A percentile compares a stretch with the other conserved stretches of the same genome.
Evolutionary conservation across 2,797 vertebrate species (phyloP).

Genomic region (Steatocranus sp.): DNA sequence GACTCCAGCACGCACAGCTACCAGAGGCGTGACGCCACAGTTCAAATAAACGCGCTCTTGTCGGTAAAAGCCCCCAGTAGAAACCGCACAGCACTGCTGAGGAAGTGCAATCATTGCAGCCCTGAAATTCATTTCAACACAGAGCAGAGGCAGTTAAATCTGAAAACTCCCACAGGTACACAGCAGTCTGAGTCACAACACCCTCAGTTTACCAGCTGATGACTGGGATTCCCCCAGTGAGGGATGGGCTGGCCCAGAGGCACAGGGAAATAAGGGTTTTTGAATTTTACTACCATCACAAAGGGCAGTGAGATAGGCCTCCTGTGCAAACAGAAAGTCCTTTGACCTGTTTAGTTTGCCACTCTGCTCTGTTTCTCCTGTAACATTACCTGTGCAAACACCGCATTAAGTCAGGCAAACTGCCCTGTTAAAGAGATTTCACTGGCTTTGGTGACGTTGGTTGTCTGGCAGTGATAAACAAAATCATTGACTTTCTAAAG

Average conservation of each 20-base stretch:
- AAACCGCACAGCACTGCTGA: not conserved
- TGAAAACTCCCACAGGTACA: constrained; percentile 13
- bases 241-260: not conserved
- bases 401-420: not conserved
- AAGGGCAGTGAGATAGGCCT: not conserved
- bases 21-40: not conserved
- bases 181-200: not conserved
- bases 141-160: not conserved
- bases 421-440: not conserved
- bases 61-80: not conserved
- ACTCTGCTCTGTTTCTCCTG: not conserved
- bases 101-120: constrained; percentile 9
- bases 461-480: not conserved
- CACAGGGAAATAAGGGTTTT: not conserved
- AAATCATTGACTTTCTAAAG: not conserved
- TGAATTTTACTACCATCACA: not conserved
- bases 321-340: constrained; percentile 12
- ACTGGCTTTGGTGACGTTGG: not conserved
- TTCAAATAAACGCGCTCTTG: not conserved
- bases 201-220: not conserved
- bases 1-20: not conserved
- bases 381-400: not conserved
- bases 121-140: constrained; percentile 8
- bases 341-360: not conserved
- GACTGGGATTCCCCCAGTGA: not conserved